phyloP scores from a whole-genome alignment of 2,113 vertebrate species.

The Pterocles gutturalis region DNA sequence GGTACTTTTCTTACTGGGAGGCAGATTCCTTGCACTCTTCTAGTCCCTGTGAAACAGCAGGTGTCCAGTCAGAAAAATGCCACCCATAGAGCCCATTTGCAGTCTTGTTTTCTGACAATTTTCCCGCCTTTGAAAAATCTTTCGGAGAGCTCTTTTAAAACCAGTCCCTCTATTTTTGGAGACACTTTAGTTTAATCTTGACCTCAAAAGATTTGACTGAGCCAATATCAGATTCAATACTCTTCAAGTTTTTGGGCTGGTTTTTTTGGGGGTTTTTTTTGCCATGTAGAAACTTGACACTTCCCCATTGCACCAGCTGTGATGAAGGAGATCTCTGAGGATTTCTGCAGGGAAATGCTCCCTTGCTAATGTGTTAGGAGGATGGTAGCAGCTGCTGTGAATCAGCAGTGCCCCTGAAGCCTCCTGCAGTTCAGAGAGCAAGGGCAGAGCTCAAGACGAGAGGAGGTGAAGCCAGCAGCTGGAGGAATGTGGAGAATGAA shows the following conservation, averaged over 20 bases:
- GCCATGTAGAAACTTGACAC: fast-evolving
- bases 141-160: background rate
- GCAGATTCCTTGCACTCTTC: background rate
- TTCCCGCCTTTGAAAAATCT: background rate
- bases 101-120: background rate
- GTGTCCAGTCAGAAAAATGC: background rate
- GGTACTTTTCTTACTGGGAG: background rate
- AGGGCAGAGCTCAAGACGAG: background rate
- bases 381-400: background rate
- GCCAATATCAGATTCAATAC: background rate
- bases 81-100: background rate
- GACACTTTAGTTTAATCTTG: background rate
- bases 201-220: background rate
- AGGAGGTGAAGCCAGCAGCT: background rate
- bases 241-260: background rate
- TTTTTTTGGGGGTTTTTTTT: background rate
- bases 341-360: background rate
- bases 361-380: background rate
- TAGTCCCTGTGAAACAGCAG: background rate
- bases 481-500: background rate
- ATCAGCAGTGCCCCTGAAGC: background rate
- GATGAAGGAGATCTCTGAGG: background rate
- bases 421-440: background rate
- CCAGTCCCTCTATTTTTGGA: background rate
- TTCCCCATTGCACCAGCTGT: background rate